phyloP scores from a whole-genome alignment of 30 jellyfish, hydroid and myxozoan species.

The Hydractinia echinata region DNA sequence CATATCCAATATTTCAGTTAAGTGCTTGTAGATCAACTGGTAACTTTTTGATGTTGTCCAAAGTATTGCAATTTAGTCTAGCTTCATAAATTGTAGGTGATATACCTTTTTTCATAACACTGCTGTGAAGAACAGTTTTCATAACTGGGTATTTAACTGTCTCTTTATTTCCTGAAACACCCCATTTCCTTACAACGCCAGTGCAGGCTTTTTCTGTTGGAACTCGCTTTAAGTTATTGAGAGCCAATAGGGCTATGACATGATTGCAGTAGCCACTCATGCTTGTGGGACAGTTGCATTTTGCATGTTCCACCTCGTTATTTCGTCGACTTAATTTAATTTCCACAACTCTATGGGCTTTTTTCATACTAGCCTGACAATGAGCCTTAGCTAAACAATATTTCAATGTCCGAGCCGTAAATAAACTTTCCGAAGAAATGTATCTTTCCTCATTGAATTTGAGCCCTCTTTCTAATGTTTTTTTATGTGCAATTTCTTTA shows the following conservation, averaged over 20 bases:
- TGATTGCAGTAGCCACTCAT: slow-evolving; percentile 11
- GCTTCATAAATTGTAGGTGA: slow-evolving; percentile 11
- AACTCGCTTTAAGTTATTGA: neutral
- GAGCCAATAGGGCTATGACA: neutral
- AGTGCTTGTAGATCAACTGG: neutral
- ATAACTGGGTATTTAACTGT: slow-evolving; percentile 8
- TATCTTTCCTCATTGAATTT: neutral
- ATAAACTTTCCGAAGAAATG: neutral
- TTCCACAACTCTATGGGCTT: neutral
- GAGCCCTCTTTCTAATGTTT: slow-evolving; percentile 5
- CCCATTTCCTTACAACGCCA: slow-evolving; percentile 2
- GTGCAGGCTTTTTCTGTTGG: slow-evolving; percentile 22
- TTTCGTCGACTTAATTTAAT: neutral
- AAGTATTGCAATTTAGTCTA: neutral
- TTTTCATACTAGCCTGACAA: neutral
- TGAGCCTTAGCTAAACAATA: neutral
- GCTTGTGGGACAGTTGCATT: slow-evolving; percentile 16
- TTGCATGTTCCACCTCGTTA: slow-evolving; percentile 9
- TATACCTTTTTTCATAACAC: slow-evolving; percentile 14
- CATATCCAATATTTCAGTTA: neutral
- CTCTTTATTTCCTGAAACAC: slow-evolving; percentile 27
- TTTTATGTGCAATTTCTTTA: too few species aligned
- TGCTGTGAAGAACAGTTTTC: slow-evolving; percentile 12
- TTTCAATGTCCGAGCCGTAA: neutral
- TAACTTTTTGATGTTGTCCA: neutral